These are phyloP conservation scores for Micrasema longulum DNA, from an alignment of 1,140 invertebrate genomes.

Conservation along the genomic window DNA sequence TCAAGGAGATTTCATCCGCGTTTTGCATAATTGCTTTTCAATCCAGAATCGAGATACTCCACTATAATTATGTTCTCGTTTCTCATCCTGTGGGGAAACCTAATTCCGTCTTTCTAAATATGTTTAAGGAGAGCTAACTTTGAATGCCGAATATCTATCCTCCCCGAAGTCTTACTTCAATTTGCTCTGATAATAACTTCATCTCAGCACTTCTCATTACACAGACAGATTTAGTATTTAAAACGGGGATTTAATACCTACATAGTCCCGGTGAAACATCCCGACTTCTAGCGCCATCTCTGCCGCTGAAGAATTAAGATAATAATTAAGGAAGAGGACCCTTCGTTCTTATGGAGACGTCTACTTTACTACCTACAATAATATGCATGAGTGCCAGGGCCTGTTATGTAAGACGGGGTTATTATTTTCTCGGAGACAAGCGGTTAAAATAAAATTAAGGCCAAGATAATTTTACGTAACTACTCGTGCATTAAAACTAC, in stretches of 20 bases:
- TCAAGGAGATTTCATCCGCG: too few relatives aligned
- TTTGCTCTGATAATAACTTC: conserved; percentile 34
- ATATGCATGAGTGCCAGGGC: too few relatives aligned
- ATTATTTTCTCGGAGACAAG: too few relatives aligned
- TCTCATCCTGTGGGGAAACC: background rate
- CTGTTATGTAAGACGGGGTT: too few relatives aligned
- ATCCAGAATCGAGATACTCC: too few relatives aligned
- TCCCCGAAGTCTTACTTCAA: conserved; percentile 17
- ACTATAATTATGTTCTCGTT: too few relatives aligned
- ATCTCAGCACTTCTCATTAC: conserved; percentile 43
- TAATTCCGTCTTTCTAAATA: conserved; percentile 10
- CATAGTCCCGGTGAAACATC: conserved; percentile 40
- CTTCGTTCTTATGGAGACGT: background rate
- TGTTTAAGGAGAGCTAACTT: conserved; percentile 1
- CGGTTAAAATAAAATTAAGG: too few relatives aligned
- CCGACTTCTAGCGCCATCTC: conserved; percentile 31
- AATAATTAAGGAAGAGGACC: conserved; percentile 43
- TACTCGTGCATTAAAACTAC: background rate
- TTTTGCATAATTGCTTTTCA: too few relatives aligned
- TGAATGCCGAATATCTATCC: conserved; percentile 1
- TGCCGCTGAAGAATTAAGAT: conserved; percentile 41
- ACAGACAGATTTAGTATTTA: conserved; percentile 39
- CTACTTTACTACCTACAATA: too few relatives aligned
- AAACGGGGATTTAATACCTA: conserved; percentile 41
- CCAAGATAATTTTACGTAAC: background rate